These are phyloP conservation scores for Orientallactaga bullata DNA, from an alignment of 2,113 vertebrate species.

Conservation along the genomic window DNA sequence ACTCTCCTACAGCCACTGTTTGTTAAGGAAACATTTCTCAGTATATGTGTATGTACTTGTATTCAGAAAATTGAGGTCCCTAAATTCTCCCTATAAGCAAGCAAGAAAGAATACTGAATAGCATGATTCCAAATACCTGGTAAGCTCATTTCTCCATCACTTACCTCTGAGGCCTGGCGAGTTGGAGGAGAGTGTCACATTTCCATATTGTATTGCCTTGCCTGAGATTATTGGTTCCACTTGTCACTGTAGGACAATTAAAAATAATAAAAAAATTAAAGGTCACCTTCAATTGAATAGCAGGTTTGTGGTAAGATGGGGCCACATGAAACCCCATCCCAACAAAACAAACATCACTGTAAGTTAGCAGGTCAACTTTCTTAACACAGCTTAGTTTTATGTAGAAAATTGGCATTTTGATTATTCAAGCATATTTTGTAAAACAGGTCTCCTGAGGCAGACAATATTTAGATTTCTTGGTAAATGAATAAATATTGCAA, in stretches of 20 bases:
- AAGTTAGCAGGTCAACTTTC: neutral
- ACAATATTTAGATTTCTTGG: slow-evolving; percentile 10
- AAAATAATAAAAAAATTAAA: neutral
- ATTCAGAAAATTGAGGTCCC: neutral
- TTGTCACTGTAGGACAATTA: neutral
- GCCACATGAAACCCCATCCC: neutral
- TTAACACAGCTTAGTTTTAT: slow-evolving; percentile 34
- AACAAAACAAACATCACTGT: neutral
- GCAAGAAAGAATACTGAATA: neutral
- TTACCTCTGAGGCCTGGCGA: neutral
- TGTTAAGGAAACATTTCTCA: neutral
- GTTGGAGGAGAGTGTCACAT: neutral
- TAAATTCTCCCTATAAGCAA: neutral
- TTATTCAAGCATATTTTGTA: neutral
- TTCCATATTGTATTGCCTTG: neutral
- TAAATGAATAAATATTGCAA: slow-evolving; percentile 39
- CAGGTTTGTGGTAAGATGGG: neutral
- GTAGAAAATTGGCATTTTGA: neutral
- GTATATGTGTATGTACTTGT: no score
- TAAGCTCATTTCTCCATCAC: neutral
- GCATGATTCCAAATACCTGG: neutral
- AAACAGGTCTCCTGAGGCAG: neutral
- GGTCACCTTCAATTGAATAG: neutral
- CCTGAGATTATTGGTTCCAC: neutral
- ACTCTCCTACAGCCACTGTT: neutral